phyloP scores from a whole-genome alignment of 92 coral and sea anemone species.

The Epizoanthus stellaris region DNA sequence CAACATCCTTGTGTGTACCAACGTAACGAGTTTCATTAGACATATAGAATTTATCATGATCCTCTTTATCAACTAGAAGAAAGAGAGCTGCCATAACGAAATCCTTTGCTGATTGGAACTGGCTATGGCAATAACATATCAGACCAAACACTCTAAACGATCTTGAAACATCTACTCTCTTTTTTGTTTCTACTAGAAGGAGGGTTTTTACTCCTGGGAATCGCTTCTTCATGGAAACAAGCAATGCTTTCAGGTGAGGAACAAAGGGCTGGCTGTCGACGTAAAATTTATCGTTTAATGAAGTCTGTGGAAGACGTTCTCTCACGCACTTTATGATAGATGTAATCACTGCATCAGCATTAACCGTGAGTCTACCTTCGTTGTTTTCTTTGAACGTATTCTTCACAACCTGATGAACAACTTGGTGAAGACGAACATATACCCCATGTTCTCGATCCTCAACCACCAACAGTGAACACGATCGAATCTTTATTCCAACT shows the following conservation, averaged over 20 bases:
- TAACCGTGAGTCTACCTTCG: neutral
- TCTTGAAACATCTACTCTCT: neutral
- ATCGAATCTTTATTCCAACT: conserved; percentile 24
- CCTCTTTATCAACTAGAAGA: neutral
- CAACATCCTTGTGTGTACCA: neutral
- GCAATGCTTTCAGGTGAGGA: conserved; percentile 27
- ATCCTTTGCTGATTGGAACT: neutral
- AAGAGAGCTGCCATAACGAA: conserved; percentile 1
- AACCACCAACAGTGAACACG: conserved; percentile 43
- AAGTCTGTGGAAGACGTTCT: conserved; percentile 1
- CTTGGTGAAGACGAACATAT: conserved; percentile 31
- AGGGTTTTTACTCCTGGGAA: neutral
- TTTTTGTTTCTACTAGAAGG: neutral
- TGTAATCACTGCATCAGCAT: neutral
- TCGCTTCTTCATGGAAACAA: neutral
- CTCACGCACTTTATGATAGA: neutral
- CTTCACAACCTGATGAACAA: conserved; percentile 30
- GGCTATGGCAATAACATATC: neutral
- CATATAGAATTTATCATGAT: neutral
- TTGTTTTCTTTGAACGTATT: neutral
- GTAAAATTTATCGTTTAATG: neutral
- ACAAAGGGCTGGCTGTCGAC: conserved; percentile 17
- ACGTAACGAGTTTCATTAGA: neutral
- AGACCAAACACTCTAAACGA: conserved; percentile 1
- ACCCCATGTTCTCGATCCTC: conserved; percentile 27